Evolutionary conservation across 2,888 invertebrate genomes (phyloP), one percentile per base, ranked within the genome.

Genomic region (Tholera decimalis): DNA sequence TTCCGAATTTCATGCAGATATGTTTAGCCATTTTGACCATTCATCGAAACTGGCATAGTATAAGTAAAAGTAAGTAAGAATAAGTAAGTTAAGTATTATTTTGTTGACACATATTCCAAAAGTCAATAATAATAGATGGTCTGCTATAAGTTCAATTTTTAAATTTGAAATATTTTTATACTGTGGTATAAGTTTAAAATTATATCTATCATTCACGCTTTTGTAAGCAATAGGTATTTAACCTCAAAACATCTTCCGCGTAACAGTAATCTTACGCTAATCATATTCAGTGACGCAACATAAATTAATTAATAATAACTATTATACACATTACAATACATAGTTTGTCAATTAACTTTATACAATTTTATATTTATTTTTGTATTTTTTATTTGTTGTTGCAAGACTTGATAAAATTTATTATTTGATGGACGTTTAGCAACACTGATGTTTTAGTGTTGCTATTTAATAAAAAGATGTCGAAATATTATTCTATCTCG

Each of bases 261-360:
- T 18, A 30, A 63, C 30, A 49, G 30, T 44, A 64, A 64, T 35
- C n/a, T 15, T 4, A 41, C n/a, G 22, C 18, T 37, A 59, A 60
- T 64, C n/a, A 57, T 43, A 8, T 24, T 43, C 7, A 30, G 1
- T 18, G 4, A 39, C 4, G 51, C 55, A 79, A 58, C 18, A 18
- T 44, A 41, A 55, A 22, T 33, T 58, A n/a, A 63, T 69, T 50
- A 76, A 55, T 61, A 68, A 53, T 51, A 67, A 46, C 46, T 46
- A 65, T 46, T 15, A 26, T 39, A 37, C 20, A 11, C 5, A 33
- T 43, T 49, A 46, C 53, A 56, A 61, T 63, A 47, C 20, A 63
- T 57, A 13, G 20, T 63, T 53, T 64, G 58, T 59, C 58, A 63
- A 64, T 71, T 30, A 56, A 47, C 18, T 58, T 0, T 11, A 37